A percentile compares a stretch with the other conserved stretches of the same genome.
Conservation (phyloP, 2,797 vertebrate species). For the Ibycter americanus region DNA sequence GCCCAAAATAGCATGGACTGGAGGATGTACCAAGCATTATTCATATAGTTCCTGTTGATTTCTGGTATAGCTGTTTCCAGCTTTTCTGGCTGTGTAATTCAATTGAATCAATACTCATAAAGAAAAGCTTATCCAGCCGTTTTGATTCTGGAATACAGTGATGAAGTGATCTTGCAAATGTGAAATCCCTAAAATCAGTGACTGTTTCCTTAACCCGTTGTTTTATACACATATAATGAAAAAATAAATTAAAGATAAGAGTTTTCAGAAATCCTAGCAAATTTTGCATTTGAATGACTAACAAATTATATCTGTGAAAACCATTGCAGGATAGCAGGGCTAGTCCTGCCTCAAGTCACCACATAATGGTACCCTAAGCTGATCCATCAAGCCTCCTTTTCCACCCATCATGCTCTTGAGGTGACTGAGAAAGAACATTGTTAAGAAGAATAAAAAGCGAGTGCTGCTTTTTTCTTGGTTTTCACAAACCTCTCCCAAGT, state of each 20-base stretch:
- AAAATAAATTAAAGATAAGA: background rate
- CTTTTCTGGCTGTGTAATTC: background rate
- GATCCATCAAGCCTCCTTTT: background rate
- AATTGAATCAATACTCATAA: background rate
- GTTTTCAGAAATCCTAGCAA: background rate
- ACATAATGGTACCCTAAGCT: background rate
- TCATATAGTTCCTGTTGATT: background rate
- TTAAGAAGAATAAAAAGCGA: background rate
- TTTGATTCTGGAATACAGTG: background rate
- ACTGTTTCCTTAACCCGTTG: background rate
- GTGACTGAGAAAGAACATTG: background rate
- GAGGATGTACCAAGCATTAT: background rate
- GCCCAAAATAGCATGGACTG: background rate
- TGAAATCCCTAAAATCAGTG: background rate
- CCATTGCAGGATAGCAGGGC: fast-evolving
- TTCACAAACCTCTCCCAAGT: background rate
- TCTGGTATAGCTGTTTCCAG: background rate
- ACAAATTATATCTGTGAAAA: background rate
- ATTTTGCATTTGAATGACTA: background rate
- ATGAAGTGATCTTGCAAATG: background rate
- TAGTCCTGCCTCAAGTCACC: background rate
- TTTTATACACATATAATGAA: background rate
- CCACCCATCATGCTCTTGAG: background rate
- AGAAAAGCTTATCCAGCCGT: background rate
- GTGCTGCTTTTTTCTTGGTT: background rate